Conservation (phyloP, 2,113 vertebrate species). For the Dolichotis patagonum region DNA sequence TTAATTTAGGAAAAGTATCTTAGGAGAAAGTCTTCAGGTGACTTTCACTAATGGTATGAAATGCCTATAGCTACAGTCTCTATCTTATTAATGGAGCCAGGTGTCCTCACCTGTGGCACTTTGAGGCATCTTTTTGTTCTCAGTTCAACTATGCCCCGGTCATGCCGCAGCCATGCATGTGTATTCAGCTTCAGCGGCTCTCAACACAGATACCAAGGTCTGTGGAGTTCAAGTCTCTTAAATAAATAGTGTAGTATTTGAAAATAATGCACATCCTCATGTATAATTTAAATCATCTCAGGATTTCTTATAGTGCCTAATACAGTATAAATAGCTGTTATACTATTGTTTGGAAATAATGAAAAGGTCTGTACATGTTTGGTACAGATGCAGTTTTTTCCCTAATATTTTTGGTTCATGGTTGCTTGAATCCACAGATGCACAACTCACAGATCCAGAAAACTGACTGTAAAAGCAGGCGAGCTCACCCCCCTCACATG, state of each 20-base stretch:
- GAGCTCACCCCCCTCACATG: rapidly evolving
- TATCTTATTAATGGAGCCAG: too few relatives aligned
- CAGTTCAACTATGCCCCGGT: too few relatives aligned
- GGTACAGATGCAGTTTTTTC: neutral
- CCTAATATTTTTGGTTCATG: neutral
- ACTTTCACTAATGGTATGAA: too few relatives aligned
- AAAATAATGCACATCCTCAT: neutral
- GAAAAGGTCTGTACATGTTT: neutral
- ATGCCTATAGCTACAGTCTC: too few relatives aligned
- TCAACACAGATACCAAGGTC: neutral
- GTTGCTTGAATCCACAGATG: neutral
- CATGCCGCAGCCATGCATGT: too few relatives aligned
- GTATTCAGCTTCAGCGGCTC: too few relatives aligned
- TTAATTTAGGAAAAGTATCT: too few relatives aligned
- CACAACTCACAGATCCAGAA: neutral
- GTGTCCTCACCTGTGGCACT: too few relatives aligned
- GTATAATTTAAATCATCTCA: neutral
- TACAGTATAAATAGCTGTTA: neutral
- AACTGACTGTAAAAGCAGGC: neutral
- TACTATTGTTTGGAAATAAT: neutral
- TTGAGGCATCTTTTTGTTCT: too few relatives aligned
- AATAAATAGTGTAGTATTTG: neutral
- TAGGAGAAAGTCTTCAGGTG: too few relatives aligned
- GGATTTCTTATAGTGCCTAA: neutral
- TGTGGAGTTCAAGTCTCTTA: neutral